These are phyloP conservation scores for Synanthedon andrenaeformis DNA, from an alignment of 2,888 invertebrate genomes.

Conservation along the genomic window DNA sequence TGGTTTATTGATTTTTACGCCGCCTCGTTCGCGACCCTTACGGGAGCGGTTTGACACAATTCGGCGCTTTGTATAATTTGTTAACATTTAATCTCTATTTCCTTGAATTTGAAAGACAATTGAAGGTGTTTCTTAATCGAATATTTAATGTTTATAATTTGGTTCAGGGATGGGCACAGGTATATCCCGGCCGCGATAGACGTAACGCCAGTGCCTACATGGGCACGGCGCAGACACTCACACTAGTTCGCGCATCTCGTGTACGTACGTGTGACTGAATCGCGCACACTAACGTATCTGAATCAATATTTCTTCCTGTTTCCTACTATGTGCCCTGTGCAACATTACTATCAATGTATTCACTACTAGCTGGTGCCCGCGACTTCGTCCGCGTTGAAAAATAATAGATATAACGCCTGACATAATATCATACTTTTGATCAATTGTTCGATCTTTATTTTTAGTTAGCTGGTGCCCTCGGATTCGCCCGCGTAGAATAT, in stretches of 20 bases:
- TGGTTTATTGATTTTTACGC: constrained; percentile 56
- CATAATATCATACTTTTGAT: too few relatives aligned
- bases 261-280: constrained; percentile 18
- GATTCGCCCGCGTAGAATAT: too few relatives aligned
- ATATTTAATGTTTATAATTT: constrained; percentile 26
- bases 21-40: constrained; percentile 22
- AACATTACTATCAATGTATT: constrained; percentile 40
- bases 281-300: constrained; percentile 43
- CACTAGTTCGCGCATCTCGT: constrained; percentile 20
- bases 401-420: too few relatives aligned
- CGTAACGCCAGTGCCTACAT: constrained; percentile 19
- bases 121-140: constrained; percentile 2
- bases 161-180: constrained; percentile 19
- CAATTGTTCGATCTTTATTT: too few relatives aligned
- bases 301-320: constrained; percentile 58
- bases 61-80: background rate
- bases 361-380: constrained; percentile 1
- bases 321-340: constrained; percentile 25
- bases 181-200: constrained; percentile 19
- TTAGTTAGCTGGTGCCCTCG: too few relatives aligned
- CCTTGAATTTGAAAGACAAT: background rate
- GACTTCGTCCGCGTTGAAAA: too few relatives aligned
- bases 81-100: background rate
- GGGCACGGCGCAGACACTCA: constrained; percentile 25
- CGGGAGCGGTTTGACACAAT: constrained; percentile 13